Conservation (phyloP, 2,888 invertebrate genomes). For the Sesamia inferens region DNA sequence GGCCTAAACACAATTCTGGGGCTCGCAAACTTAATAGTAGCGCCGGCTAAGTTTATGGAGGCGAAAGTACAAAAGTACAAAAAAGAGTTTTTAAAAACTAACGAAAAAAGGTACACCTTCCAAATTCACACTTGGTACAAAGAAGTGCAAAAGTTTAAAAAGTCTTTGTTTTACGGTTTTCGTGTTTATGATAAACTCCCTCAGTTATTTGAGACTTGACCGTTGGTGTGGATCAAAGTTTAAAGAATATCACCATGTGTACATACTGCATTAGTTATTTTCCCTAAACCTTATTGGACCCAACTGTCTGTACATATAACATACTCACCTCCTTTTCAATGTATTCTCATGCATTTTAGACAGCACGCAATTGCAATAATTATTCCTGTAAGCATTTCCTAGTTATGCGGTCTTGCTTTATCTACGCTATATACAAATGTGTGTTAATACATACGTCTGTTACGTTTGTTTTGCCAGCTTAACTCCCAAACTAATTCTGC, state of each 20-base stretch:
- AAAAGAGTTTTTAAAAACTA: constrained; percentile 55
- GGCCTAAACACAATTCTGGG: constrained; percentile 22
- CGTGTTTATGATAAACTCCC: neutral
- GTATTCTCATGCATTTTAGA: constrained; percentile 3
- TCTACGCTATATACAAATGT: neutral
- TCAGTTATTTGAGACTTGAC: neutral
- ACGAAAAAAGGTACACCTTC: constrained; percentile 48
- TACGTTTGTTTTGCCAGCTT: neutral
- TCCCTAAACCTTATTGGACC: constrained; percentile 5
- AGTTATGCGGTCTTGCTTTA: neutral
- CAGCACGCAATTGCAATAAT: constrained; percentile 17
- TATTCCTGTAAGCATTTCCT: neutral
- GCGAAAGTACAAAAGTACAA: constrained; percentile 51
- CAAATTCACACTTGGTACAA: constrained; percentile 61
- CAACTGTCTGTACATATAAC: constrained; percentile 2
- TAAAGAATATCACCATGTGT: constrained; percentile 14
- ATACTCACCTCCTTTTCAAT: constrained; percentile 1
- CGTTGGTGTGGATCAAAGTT: neutral
- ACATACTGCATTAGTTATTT: constrained; percentile 9
- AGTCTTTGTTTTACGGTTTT: constrained; percentile 19
- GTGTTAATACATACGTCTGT: neutral
- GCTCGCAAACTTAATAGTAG: constrained; percentile 50
- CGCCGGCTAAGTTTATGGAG: constrained; percentile 38
- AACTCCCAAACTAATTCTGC: neutral
- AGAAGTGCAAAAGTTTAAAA: constrained; percentile 44